Base-by-base conservation (phyloP, 2,797 vertebrate genomes). In the Myoxocephalus aenaeus region DNA sequence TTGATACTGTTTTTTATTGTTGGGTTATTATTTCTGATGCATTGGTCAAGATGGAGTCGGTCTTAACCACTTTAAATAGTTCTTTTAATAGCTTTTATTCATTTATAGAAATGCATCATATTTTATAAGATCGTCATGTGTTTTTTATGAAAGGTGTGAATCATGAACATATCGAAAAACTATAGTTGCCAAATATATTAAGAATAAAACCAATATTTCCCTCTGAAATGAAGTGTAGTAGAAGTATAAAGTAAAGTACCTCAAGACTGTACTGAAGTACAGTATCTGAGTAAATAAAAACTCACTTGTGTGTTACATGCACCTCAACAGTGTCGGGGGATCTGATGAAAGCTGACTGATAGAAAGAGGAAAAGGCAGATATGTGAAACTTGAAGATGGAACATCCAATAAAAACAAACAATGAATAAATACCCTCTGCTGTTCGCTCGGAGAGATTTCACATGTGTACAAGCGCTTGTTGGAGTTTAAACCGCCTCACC, bases 391-490 rank as follows among this genome's bases (percentile, higher is more conserved):
- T 18, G 10, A 57, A 68, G 56, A 48, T 29, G 42, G 38, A 42
- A 62, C 48, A 40, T 29, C 27, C 40, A 61, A 46, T 58, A 22
- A 79, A 80, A 85, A 73, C 53, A 76, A 34, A 64, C 20, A 56
- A 17, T 17, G 32, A 42, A 8, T 50, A 36, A 53, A 67, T 29
- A 27, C 7, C 48, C 4, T 62, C 18, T 67, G 15, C 42, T 63
- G 15, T 66, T 27, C 32, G 27, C 20, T 63, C 7, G 5, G 36
- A 73, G 69, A 25, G 5, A 75, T 48, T 46, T 29, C 17, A 65
- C 42, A 42, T 73, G 40, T 76, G 29, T 66, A 7, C 46, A 75
- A 70, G 40, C 3, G 1, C 46, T 34, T 17, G 77, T 57, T 57
- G 57, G 6, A 57, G 34, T 36, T 36, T 63, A 7, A 29, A 46